Conservation (phyloP, 2,797 vertebrate species). For the Falco naumanni region DNA sequence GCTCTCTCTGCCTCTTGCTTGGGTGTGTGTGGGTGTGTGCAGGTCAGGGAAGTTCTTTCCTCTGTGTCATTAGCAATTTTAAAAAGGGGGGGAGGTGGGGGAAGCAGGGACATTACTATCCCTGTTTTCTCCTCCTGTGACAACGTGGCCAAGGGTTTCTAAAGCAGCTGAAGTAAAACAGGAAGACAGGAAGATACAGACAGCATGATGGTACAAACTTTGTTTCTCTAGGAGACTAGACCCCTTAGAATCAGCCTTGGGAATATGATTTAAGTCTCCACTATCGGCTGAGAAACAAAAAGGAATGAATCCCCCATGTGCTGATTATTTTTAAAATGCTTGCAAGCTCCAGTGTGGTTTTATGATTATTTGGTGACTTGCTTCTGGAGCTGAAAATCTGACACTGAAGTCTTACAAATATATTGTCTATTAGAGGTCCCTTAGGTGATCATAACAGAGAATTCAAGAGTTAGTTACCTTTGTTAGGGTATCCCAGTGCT, state of each 20-base stretch:
- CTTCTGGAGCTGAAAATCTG: not conserved
- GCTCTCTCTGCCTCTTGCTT: not conserved
- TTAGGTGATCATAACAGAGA: not conserved
- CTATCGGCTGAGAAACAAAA: not conserved
- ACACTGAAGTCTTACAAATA: not conserved
- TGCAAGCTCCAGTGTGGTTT: not conserved
- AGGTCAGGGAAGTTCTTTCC: not conserved
- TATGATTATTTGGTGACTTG: not conserved
- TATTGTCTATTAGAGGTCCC: not conserved
- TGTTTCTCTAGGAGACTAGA: not conserved
- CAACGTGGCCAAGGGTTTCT: not conserved
- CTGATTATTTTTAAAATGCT: slow-evolving; percentile 40
- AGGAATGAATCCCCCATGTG: not conserved
- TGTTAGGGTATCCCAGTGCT: not conserved
- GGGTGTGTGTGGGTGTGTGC: too few species aligned
- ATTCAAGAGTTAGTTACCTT: not conserved
- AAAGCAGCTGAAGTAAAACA: slow-evolving; percentile 14
- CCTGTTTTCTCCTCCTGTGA: not conserved
- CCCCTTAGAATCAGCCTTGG: not conserved
- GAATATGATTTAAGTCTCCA: not conserved
- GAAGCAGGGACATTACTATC: not conserved
- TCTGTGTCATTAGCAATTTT: not conserved
- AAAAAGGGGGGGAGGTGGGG: not conserved
- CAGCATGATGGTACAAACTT: not conserved
- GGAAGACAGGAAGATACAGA: not conserved